These are phyloP conservation scores for Xestoiulus laeticollis DNA, from an alignment of 2,888 invertebrate species.

Conservation along the genomic window DNA sequence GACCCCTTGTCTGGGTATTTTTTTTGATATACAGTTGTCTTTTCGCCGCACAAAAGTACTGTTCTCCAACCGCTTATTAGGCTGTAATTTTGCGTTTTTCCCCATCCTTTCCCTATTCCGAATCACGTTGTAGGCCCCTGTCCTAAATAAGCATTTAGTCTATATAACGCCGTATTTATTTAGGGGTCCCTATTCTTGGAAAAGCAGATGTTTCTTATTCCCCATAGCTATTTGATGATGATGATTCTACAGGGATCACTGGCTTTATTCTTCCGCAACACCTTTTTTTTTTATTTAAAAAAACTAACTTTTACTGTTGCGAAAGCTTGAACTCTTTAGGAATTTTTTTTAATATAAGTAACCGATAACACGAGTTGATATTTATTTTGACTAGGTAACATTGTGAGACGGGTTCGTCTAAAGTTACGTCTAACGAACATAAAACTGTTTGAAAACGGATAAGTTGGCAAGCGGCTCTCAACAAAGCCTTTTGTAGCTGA, in stretches of 20 bases:
- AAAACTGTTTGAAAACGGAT: background rate
- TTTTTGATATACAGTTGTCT: background rate
- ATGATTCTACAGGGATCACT: slow-evolving; percentile 18
- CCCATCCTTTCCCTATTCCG: too few species aligned
- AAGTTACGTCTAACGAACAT: background rate
- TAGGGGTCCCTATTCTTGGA: slow-evolving; percentile 10
- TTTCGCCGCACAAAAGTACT: background rate
- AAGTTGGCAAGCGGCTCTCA: background rate
- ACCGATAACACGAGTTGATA: slow-evolving; percentile 16
- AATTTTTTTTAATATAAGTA: background rate
- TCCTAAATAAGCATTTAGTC: background rate
- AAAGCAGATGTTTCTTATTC: slow-evolving; percentile 23
- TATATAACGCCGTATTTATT: background rate
- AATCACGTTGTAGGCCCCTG: background rate
- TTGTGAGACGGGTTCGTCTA: background rate
- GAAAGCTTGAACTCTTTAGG: background rate
- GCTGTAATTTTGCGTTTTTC: background rate
- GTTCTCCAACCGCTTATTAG: background rate
- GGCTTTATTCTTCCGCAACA: background rate
- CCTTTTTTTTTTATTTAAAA: background rate
- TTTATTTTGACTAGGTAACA: slow-evolving; percentile 26
- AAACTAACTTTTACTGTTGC: background rate
- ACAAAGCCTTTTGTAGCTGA: background rate
- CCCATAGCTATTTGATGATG: background rate
- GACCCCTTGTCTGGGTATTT: background rate